Evolutionary conservation across 2,888 invertebrate species (phyloP).

Genomic region (Smittia sp.): DNA sequence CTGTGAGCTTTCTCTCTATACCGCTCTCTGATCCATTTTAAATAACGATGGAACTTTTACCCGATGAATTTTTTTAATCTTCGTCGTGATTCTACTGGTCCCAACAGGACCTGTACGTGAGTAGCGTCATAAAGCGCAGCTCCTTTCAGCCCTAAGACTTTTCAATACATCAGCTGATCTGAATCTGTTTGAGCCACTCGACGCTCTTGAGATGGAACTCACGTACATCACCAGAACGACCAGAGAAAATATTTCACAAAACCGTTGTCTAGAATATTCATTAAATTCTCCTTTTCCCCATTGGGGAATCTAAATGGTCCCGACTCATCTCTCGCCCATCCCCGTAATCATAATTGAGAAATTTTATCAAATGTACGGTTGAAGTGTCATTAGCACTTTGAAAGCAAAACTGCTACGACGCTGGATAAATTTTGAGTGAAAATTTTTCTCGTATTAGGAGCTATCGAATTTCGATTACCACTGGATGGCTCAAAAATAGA

Average conservation of each 20-base stretch:
- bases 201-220: too few species aligned
- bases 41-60: background rate
- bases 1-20: background rate
- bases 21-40: background rate
- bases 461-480: conserved; percentile 36
- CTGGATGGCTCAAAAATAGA: background rate
- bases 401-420: background rate
- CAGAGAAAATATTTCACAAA: background rate
- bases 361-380: background rate
- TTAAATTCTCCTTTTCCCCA: background rate
- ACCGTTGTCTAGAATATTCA: background rate
- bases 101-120: background rate
- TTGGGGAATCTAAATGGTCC: background rate
- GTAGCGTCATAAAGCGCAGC: too few species aligned
- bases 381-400: background rate
- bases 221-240: background rate
- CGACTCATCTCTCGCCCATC: background rate
- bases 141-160: too few species aligned
- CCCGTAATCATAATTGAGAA: background rate
- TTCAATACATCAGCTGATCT: too few species aligned
- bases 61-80: background rate
- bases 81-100: background rate
- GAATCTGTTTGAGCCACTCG: too few species aligned
- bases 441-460: conserved; percentile 17
- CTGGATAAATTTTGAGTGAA: background rate